phyloP scores from a whole-genome alignment of 1,140 invertebrate genomes.

The Homarus americanus region DNA sequence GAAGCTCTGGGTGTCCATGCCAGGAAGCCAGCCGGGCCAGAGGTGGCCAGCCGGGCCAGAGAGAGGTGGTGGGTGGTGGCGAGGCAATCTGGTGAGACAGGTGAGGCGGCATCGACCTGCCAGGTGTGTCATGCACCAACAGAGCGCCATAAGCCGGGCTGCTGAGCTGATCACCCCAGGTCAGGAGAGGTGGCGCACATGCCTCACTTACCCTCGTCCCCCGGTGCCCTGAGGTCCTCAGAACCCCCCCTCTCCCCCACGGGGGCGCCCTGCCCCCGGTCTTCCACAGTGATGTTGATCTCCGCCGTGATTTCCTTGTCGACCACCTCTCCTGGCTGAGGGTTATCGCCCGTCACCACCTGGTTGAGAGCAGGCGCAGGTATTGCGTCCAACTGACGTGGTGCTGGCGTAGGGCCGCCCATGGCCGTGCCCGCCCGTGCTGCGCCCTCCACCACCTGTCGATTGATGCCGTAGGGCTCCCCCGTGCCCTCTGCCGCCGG shows the following conservation, averaged over 20 bases:
- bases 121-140: constrained; percentile 47
- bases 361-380: constrained; percentile 62
- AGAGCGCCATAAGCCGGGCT: constrained; percentile 22
- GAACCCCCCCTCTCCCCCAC: neutral
- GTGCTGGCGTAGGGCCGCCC: neutral
- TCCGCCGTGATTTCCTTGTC: neutral
- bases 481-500: constrained; percentile 61
- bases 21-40: too few relatives aligned
- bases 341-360: constrained; percentile 3
- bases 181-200: constrained; percentile 3
- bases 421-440: constrained; percentile 34
- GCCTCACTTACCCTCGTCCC: constrained; percentile 28
- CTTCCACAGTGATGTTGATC: neutral
- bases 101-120: neutral
- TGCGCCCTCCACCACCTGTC: constrained; percentile 61
- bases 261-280: neutral
- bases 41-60: neutral
- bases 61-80: neutral
- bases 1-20: neutral
- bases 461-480: constrained; percentile 66
- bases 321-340: neutral
- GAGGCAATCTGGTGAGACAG: neutral
- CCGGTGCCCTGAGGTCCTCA: neutral
- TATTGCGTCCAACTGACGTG: constrained; percentile 5
- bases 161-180: neutral